Conservation (phyloP, 2,113 vertebrate genomes). For the Crotalus horridus region DNA sequence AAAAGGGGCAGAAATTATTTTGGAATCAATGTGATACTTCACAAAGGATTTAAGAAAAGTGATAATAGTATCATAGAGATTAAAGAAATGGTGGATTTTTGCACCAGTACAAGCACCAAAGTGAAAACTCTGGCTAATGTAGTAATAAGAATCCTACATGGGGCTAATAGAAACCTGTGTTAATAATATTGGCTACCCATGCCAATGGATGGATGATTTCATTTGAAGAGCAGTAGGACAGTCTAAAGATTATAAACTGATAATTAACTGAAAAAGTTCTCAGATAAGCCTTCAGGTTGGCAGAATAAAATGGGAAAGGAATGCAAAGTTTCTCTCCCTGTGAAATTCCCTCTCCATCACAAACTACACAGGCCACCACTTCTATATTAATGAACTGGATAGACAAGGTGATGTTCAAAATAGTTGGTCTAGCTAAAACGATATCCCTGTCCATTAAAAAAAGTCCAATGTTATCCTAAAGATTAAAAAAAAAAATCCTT, state of each 20-base stretch:
- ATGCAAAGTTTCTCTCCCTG: background rate
- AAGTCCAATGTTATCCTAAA: background rate
- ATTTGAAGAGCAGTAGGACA: background rate
- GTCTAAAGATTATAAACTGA: background rate
- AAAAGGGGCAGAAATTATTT: background rate
- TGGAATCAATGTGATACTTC: background rate
- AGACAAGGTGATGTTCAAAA: background rate
- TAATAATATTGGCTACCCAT: background rate
- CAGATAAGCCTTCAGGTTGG: background rate
- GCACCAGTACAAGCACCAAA: background rate
- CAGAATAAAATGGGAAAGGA: background rate
- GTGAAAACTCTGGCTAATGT: background rate
- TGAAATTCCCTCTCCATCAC: background rate
- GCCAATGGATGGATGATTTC: background rate
- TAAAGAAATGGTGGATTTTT: background rate
- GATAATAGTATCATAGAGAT: background rate
- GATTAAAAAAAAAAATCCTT: background rate
- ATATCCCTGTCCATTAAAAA: background rate
- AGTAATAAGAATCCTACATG: background rate
- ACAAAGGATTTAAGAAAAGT: background rate
- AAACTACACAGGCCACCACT: background rate
- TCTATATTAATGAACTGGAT: background rate
- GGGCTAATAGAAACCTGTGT: background rate
- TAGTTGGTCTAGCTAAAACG: background rate
- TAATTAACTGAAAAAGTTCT: background rate